phyloP scores from a whole-genome alignment of 2,113 vertebrate genomes.

The Zapus hudsonius region DNA sequence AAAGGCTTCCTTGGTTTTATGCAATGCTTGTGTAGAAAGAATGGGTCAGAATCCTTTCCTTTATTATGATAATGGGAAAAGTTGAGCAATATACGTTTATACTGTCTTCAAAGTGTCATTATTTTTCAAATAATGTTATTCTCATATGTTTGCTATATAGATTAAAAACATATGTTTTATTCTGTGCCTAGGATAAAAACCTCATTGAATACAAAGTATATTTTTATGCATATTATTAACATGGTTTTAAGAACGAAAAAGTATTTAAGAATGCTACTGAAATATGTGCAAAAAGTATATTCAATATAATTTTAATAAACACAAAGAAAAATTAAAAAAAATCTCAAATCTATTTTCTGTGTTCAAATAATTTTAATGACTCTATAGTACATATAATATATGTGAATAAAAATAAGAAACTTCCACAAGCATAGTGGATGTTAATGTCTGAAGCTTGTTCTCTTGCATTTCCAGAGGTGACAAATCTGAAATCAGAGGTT shows the following conservation, averaged over 20 bases:
- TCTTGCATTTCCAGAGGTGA: not conserved
- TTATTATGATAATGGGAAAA: not conserved
- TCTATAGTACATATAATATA: not conserved
- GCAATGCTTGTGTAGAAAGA: too few relatives aligned
- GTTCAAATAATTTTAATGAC: not conserved
- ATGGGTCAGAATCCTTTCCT: not conserved
- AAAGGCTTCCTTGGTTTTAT: not conserved
- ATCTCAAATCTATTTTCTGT: not conserved
- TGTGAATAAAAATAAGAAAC: not conserved
- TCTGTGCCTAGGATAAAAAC: not conserved
- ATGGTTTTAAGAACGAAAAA: not conserved
- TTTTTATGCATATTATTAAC: not conserved
- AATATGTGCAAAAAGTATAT: not conserved
- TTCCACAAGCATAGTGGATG: not conserved
- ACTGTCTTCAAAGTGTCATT: not conserved
- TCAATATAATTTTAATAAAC: not conserved
- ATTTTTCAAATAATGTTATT: not conserved
- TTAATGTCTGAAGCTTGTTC: not conserved
- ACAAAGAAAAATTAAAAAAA: not conserved
- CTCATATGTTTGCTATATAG: not conserved
- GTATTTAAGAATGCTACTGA: not conserved
- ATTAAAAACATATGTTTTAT: not conserved
- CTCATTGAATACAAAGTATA: not conserved
- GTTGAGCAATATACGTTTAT: not conserved
- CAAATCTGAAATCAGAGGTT: not conserved